phyloP scores from a whole-genome alignment of 2,113 vertebrate species.

The Caloenas nicobarica region DNA sequence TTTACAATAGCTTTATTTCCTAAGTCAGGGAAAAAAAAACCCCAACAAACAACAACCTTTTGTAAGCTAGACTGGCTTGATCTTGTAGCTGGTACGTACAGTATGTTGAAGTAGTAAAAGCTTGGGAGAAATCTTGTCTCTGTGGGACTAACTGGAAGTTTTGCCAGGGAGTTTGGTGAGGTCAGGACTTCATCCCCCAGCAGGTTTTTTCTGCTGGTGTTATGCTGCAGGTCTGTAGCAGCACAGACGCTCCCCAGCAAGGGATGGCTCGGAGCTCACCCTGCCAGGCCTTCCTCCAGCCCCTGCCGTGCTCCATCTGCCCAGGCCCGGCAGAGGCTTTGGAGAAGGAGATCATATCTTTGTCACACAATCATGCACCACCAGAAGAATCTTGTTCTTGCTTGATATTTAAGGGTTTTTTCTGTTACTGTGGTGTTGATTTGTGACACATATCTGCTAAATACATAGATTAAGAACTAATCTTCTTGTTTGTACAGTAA shows the following conservation, averaged over 20 bases:
- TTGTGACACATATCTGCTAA: not conserved
- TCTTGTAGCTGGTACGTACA: not conserved
- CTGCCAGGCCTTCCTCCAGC: not conserved
- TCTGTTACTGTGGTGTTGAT: not conserved
- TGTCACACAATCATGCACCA: not conserved
- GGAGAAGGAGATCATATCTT: not conserved
- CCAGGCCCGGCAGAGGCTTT: not conserved
- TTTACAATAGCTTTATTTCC: not conserved
- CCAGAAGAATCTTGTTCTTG: not conserved
- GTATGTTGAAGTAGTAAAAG: not conserved
- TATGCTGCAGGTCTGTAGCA: not conserved
- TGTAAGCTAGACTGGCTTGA: not conserved
- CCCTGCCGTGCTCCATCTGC: constrained; percentile 24
- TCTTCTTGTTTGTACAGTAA: not conserved
- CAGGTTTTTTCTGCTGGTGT: not conserved
- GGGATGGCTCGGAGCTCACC: not conserved
- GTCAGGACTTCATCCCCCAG: not conserved
- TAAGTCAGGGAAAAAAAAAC: not conserved
- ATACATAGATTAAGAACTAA: not conserved
- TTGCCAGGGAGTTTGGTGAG: not conserved
- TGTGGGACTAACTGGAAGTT: not conserved
- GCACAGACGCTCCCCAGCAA: not conserved
- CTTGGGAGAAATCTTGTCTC: not conserved
- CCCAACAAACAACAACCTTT: not conserved
- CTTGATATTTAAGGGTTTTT: not conserved